A percentile compares a stretch with the other conserved stretches of the same genome.
These are phyloP conservation scores for Gymnoscopelus braueri DNA, from an alignment of 2,797 vertebrate species.

Conservation along the genomic window DNA sequence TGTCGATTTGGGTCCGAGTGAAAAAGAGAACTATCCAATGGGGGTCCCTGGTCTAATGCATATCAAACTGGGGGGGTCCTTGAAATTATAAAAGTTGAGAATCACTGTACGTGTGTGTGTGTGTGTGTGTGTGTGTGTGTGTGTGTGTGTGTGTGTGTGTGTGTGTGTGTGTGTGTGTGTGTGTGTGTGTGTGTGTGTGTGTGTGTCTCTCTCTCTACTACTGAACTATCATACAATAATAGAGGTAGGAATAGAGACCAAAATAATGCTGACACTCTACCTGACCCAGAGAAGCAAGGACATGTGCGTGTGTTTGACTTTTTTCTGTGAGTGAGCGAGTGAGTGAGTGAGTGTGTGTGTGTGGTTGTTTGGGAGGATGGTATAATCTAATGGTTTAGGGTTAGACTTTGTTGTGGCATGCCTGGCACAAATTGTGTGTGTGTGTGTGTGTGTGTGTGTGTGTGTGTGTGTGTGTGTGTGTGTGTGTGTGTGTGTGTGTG, in stretches of 20 bases:
- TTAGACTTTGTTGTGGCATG: neutral
- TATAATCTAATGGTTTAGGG: neutral
- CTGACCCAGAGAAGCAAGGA: too few relatives aligned
- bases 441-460: neutral
- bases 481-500: neutral
- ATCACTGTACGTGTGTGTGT: neutral
- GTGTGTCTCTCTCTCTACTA: neutral
- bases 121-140: slow-evolving; percentile 1
- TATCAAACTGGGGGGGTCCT: neutral
- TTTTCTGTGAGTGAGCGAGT: slow-evolving; percentile 1
- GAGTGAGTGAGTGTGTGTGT: neutral
- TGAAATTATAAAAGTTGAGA: too few relatives aligned
- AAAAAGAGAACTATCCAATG: too few relatives aligned
- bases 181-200: too few relatives aligned
- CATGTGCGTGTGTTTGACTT: slow-evolving; percentile 5
- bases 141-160: neutral
- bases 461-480: neutral
- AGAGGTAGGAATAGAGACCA: too few relatives aligned
- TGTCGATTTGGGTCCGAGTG: too few relatives aligned
- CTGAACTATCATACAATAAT: neutral
- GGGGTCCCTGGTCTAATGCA: neutral
- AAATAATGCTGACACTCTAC: too few relatives aligned
- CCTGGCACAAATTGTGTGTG: neutral
- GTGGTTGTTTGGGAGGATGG: neutral
- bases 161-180: neutral